These are phyloP conservation scores for Semaprochilodus insignis DNA, from an alignment of 2,797 vertebrate species.

Conservation along the genomic window DNA sequence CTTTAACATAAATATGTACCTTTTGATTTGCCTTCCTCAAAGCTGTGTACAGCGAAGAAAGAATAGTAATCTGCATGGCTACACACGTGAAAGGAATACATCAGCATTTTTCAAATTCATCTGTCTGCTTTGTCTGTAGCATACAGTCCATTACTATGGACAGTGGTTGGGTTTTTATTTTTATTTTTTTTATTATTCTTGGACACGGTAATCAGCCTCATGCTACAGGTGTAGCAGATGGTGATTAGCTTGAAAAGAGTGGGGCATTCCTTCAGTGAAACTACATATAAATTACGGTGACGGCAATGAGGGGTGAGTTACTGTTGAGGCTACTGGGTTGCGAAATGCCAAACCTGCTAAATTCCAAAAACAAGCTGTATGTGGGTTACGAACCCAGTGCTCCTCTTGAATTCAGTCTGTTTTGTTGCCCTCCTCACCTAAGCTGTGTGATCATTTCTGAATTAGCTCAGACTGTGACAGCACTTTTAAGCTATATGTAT, in stretches of 20 bases:
- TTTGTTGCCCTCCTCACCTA: neutral
- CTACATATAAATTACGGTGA: too few species aligned
- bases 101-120: neutral
- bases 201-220: too few species aligned
- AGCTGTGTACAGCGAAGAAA: neutral
- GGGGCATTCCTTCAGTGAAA: too few species aligned
- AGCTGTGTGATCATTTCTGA: neutral
- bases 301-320: too few species aligned
- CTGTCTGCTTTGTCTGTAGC: too few species aligned
- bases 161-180: too few species aligned
- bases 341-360: neutral
- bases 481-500: neutral
- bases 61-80: neutral
- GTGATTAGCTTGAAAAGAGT: too few species aligned
- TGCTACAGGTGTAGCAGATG: too few species aligned
- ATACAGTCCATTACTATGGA: too few species aligned
- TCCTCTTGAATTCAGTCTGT: neutral
- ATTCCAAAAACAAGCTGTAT: slow-evolving; percentile 10
- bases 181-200: too few species aligned
- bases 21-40: slow-evolving; percentile 16
- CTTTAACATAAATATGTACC: slow-evolving; percentile 1
- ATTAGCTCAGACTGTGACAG: slow-evolving; percentile 1
- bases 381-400: neutral
- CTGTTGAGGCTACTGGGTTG: neutral
- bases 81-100: neutral